These are phyloP conservation scores for Dendrocincla tyrannina DNA, from an alignment of 2,797 vertebrate species.

Conservation along the genomic window DNA sequence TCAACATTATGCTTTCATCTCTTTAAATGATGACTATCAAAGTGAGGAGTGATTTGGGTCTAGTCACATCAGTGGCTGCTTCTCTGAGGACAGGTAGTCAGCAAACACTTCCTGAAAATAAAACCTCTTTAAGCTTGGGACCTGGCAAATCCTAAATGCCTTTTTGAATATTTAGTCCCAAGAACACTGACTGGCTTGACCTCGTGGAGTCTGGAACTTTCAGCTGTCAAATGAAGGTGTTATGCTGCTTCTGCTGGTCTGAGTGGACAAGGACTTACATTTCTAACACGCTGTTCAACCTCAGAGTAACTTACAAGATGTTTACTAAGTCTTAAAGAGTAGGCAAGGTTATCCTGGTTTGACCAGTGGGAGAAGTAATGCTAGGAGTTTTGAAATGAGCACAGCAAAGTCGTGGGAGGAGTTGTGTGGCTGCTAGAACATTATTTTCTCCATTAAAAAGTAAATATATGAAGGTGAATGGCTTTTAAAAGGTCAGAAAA, in stretches of 20 bases:
- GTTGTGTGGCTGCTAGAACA: background rate
- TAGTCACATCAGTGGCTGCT: background rate
- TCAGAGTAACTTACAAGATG: background rate
- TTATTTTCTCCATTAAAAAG: background rate
- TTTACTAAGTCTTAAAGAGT: background rate
- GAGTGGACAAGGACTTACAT: background rate
- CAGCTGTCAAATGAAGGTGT: background rate
- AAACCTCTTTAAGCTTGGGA: background rate
- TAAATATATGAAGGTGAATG: background rate
- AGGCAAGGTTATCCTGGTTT: background rate
- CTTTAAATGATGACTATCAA: background rate
- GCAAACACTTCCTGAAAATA: background rate
- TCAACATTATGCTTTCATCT: background rate
- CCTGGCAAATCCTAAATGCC: background rate
- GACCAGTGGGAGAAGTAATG: background rate
- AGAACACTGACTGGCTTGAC: background rate
- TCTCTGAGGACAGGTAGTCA: background rate
- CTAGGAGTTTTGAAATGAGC: background rate
- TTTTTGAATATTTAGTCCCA: background rate
- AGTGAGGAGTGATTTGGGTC: background rate
- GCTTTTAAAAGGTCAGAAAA: background rate
- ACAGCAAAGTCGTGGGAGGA: background rate
- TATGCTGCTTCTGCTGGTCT: background rate
- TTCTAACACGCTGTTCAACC: background rate
- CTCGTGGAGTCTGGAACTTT: background rate